Conservation (phyloP, 2,113 vertebrate genomes). For the Pyxicephalus adspersus region DNA sequence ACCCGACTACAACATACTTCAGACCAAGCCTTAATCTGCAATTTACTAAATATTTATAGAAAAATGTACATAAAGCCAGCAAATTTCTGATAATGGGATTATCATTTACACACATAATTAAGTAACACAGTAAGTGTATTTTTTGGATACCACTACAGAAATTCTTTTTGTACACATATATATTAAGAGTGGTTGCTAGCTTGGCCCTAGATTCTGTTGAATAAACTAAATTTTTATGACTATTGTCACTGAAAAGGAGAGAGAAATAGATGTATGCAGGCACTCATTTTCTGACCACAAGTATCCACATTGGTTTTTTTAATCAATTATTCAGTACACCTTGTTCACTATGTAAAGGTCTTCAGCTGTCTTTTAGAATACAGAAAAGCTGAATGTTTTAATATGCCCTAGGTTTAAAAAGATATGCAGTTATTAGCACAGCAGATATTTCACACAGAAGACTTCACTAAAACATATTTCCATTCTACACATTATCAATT, state of each 20-base stretch:
- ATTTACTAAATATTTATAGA: too few species aligned
- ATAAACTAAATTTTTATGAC: conserved; percentile 43
- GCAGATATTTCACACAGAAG: too few species aligned
- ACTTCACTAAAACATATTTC: too few species aligned
- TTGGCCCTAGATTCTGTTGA: conserved; percentile 40
- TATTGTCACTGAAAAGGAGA: conserved; percentile 37
- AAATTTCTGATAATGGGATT: background rate
- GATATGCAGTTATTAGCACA: too few species aligned
- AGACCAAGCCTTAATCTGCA: too few species aligned
- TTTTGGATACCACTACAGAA: conserved; percentile 24
- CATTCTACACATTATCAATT: too few species aligned
- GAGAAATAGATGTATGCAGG: conserved; percentile 18
- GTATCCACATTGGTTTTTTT: conserved; percentile 5
- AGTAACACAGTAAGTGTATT: background rate
- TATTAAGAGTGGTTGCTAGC: conserved; percentile 19
- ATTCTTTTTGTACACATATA: conserved; percentile 26
- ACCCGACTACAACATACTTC: too few species aligned
- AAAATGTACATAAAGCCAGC: too few species aligned
- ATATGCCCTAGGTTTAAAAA: too few species aligned
- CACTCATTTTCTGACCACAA: conserved; percentile 19
- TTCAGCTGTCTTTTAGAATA: too few species aligned
- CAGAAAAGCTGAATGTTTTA: too few species aligned
- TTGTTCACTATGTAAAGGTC: background rate
- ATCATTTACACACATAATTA: conserved; percentile 35
- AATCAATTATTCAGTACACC: conserved; percentile 1